Evolutionary conservation across 2,797 vertebrate species (phyloP).

Genomic region (Clarias fuscus): DNA sequence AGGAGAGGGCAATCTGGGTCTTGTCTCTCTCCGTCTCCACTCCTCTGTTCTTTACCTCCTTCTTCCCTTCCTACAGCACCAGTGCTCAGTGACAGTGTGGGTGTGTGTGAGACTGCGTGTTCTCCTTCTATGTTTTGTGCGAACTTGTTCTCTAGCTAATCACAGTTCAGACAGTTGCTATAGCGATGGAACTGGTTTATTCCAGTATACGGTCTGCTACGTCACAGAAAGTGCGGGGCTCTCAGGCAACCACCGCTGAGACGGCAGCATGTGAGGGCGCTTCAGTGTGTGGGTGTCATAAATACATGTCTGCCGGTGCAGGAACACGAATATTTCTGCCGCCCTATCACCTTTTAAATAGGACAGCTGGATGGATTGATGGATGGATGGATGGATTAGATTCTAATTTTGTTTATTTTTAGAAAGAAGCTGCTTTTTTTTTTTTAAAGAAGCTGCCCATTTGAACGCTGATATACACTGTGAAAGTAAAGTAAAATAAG

Average conservation of each 20-base stretch:
- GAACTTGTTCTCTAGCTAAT: conserved; percentile 48
- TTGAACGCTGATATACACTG: background rate
- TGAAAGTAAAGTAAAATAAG: background rate
- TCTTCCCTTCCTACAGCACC: conserved; percentile 1
- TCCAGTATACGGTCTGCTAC: conserved; percentile 49
- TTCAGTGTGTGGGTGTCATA: conserved; percentile 54
- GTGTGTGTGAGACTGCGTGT: conserved; percentile 20
- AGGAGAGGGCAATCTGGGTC: conserved; percentile 6
- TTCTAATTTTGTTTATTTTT: background rate
- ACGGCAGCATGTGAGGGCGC: conserved; percentile 26
- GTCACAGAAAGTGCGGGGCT: conserved; percentile 50
- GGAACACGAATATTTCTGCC: conserved; percentile 22
- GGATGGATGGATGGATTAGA: background rate
- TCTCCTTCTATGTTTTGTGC: conserved; percentile 36
- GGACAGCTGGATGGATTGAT: background rate
- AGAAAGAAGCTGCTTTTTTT: background rate
- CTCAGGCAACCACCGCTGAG: conserved; percentile 42
- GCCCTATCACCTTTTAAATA: conserved; percentile 11
- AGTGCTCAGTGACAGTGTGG: conserved; percentile 20
- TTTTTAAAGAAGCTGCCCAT: background rate
- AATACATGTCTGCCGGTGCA: conserved; percentile 42
- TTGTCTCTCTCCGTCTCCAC: conserved; percentile 16
- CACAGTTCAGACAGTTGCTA: conserved; percentile 52
- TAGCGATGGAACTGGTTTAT: conserved; percentile 41
- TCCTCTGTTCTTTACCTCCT: conserved; percentile 19